These are phyloP conservation scores for Drosophila lacertosa DNA, from an alignment of 1,140 invertebrate genomes.

Conservation along the genomic window DNA sequence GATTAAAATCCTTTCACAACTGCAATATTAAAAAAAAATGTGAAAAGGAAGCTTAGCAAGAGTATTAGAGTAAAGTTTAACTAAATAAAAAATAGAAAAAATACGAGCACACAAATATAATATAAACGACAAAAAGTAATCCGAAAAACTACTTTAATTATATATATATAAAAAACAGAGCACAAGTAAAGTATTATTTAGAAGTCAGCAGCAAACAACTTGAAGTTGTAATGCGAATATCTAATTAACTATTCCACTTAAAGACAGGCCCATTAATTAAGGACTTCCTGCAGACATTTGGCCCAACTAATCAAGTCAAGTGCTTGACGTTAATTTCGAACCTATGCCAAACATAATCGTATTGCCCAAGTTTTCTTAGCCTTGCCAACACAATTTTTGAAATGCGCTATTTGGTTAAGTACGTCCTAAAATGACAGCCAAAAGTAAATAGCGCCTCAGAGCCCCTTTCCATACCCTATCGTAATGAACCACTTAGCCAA, in stretches of 20 bases:
- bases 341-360: slow-evolving; percentile 26
- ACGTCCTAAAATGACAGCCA: slow-evolving; percentile 1
- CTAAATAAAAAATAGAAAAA: too few relatives aligned
- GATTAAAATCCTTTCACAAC: too few relatives aligned
- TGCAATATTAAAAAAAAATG: too few relatives aligned
- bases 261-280: slow-evolving; percentile 15
- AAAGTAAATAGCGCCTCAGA: slow-evolving; percentile 8
- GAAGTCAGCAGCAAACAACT: background rate
- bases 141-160: too few relatives aligned
- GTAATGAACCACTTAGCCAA: slow-evolving; percentile 20
- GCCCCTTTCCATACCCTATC: background rate
- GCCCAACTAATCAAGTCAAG: slow-evolving; percentile 42
- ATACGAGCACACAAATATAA: too few relatives aligned
- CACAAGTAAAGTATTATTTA: too few relatives aligned
- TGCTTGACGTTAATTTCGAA: slow-evolving; percentile 34
- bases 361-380: slow-evolving; percentile 6
- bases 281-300: background rate
- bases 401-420: slow-evolving; percentile 17
- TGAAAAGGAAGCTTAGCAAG: too few relatives aligned
- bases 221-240: background rate
- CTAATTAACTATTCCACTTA: slow-evolving; percentile 14
- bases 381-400: background rate
- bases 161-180: too few relatives aligned
- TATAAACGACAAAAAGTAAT: too few relatives aligned
- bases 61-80: too few relatives aligned